Evolutionary conservation across 53 echinoderm and acorn worm genomes (phyloP).

Genomic region (Paelopatides confundens): DNA sequence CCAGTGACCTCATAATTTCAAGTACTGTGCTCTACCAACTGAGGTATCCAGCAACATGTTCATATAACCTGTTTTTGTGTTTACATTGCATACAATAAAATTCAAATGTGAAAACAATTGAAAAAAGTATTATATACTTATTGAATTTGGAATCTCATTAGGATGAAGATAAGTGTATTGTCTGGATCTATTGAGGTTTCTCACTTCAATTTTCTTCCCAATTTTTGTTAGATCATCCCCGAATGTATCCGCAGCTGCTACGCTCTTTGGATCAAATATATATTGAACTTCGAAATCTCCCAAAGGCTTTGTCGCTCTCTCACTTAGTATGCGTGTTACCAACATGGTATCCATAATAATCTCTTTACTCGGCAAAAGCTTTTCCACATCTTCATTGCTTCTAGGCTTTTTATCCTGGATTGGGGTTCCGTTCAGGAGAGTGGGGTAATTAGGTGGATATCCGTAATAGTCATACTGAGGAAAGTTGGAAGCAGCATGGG

Average conservation of each 20-base stretch:
- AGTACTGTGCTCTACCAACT: no score
- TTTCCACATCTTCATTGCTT: slow-evolving; percentile 43
- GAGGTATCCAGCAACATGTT: no score
- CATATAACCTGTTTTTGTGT: no score
- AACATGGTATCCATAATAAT: slow-evolving; percentile 48
- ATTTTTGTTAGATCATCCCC: slow-evolving; percentile 13
- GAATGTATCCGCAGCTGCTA: slow-evolving; percentile 61
- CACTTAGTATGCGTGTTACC: slow-evolving; percentile 55
- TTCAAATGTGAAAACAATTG: no score
- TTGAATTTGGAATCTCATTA: slow-evolving; percentile 80
- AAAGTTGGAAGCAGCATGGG: slow-evolving; percentile 81
- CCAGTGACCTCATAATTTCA: no score
- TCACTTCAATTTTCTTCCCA: slow-evolving; percentile 62
- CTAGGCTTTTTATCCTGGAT: slow-evolving; percentile 60
- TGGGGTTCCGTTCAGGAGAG: slow-evolving; percentile 60
- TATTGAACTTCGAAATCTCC: slow-evolving; percentile 72
- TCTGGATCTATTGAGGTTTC: slow-evolving; percentile 50
- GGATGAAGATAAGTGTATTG: slow-evolving; percentile 82
- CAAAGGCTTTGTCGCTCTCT: slow-evolving; percentile 54
- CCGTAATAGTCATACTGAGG: slow-evolving; percentile 88
- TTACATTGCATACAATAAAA: no score
- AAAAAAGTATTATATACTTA: slow-evolving; percentile 76
- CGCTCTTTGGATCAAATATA: slow-evolving; percentile 60
- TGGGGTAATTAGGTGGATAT: slow-evolving; percentile 83
- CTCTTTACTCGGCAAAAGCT: slow-evolving; percentile 51